Evolutionary conservation across 2,888 invertebrate genomes (phyloP), one percentile per base, ranked within the genome.

Genomic region (Prosapia bicincta): DNA sequence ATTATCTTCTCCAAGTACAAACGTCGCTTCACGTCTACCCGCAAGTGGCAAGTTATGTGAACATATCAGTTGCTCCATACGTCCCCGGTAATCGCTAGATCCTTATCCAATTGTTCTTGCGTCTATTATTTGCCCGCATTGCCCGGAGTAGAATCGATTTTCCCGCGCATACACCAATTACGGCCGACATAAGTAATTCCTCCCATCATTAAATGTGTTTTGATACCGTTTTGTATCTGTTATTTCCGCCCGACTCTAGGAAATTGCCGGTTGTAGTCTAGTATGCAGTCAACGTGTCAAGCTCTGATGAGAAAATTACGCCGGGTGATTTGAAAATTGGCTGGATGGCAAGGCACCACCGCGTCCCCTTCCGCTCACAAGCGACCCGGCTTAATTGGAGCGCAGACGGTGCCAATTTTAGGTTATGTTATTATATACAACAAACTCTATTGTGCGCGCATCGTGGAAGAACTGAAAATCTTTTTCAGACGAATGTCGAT

Each of bases 191-290:
- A 6, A 38, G 38, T 38, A 28, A 54, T 10, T 54, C 54, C 54
- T 54, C 20, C 54, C 54, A 54, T 54, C 54, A 54, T 54, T 54
- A 54, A 20, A 54, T 6, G 54, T 54, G 54, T 54, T 54, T 54
- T 20, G 54, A 54, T 54, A 54, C 54, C 54, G 54, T 54, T 54
- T n/a, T 54, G 54, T 54, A 54, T 54, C 54, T 54, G 54, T 54
- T 54, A 54, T 54, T 54, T 54, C 54, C 54, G 54, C 9, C 20
- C 54, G 54, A 20, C 3, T 54, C 54, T 54, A 1, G n/a, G 20
- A 54, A 54, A 54, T 54, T 54, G 54, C 54, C 54, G 54, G 54
- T 54, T 54, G 54, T 54, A 54, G 54, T 54, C 54, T 54, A 54
- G 54, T 54, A 54, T 54, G 54, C 54, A 54, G 54, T 54, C 54